A percentile compares a stretch with the other conserved stretches of the same genome.
These are phyloP conservation scores for Achroia grisella DNA, from an alignment of 1,140 invertebrate species.

Conservation along the genomic window DNA sequence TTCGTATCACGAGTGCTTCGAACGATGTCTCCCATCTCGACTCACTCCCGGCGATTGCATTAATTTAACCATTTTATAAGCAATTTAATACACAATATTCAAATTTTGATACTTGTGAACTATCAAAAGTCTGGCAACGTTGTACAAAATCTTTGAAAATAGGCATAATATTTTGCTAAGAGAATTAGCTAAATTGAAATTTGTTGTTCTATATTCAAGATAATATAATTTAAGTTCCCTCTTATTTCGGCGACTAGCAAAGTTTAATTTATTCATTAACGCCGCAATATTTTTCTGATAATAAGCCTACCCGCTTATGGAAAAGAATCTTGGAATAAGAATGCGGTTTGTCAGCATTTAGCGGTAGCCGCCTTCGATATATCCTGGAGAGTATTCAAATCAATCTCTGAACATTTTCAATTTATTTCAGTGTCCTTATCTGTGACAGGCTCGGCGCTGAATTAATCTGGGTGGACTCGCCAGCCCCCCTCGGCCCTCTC, in stretches of 20 bases:
- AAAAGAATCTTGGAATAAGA: constrained; percentile 26
- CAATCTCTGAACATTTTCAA: constrained; percentile 72
- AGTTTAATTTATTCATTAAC: constrained; percentile 46
- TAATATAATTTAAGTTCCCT: constrained; percentile 18
- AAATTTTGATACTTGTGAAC: constrained; percentile 41
- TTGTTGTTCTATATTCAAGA: constrained; percentile 14
- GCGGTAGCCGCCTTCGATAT: constrained; percentile 44
- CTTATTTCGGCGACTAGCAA: constrained; percentile 15
- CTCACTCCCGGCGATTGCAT: constrained; percentile 61
- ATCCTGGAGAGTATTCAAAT: constrained; percentile 67
- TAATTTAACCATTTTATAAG: constrained; percentile 69
- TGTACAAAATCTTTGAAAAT: neutral
- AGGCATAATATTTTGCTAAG: neutral
- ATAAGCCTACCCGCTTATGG: constrained; percentile 21
- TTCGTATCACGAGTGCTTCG: constrained; percentile 57
- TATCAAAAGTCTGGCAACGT: constrained; percentile 9
- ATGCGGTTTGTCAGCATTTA: constrained; percentile 39
- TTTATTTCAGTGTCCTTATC: constrained; percentile 72
- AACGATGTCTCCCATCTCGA: constrained; percentile 66
- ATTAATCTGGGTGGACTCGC: constrained; percentile 66
- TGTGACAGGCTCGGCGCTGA: constrained; percentile 64
- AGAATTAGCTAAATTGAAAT: constrained; percentile 25
- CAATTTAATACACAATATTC: constrained; percentile 64
- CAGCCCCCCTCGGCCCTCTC: constrained; percentile 37
- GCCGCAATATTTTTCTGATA: constrained; percentile 22